A percentile compares a stretch with the other conserved stretches of the same genome.
Conservation (phyloP, 2,113 vertebrate species). For the Pseudonaja textilis region DNA sequence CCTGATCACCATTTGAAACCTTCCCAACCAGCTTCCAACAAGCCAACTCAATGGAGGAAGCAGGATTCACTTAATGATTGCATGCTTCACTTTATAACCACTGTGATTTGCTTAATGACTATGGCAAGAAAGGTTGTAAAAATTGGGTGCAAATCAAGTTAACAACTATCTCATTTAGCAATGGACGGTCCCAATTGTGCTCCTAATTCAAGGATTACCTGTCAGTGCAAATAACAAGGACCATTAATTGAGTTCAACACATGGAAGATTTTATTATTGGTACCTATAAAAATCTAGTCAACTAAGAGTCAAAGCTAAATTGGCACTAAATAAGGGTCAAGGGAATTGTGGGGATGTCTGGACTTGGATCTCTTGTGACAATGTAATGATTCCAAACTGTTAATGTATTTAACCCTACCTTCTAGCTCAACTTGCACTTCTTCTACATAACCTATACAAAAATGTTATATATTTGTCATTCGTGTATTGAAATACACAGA, state of each 20-base stretch:
- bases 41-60: background rate
- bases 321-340: background rate
- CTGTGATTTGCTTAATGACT: background rate
- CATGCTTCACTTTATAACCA: background rate
- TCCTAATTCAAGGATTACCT: background rate
- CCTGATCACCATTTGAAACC: background rate
- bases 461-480: background rate
- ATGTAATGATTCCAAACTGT: background rate
- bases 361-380: background rate
- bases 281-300: background rate
- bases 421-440: background rate
- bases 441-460: background rate
- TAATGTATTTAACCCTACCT: background rate
- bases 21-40: background rate
- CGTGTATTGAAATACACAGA: background rate
- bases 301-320: background rate
- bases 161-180: background rate
- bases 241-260: background rate
- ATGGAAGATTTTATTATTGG: background rate
- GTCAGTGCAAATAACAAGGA: background rate
- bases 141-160: background rate
- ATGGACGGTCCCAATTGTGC: background rate
- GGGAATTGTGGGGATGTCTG: background rate
- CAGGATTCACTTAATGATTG: background rate
- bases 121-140: background rate